A percentile compares a stretch with the other conserved stretches of the same genome.
phyloP scores from a whole-genome alignment of 2,888 invertebrate species.

The Hemithea aestivaria region DNA sequence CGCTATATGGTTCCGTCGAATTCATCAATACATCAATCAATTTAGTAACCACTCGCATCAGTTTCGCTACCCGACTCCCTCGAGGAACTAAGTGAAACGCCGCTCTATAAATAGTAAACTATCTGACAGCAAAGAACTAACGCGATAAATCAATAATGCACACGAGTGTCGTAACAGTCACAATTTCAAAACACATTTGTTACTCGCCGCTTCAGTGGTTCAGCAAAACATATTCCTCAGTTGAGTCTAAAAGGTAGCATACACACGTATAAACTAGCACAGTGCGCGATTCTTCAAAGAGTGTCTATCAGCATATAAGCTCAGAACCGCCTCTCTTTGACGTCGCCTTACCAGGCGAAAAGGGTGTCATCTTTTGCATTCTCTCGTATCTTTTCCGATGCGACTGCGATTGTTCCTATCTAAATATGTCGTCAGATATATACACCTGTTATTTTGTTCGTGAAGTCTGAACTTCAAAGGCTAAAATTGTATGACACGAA shows the following conservation, averaged over 20 bases:
- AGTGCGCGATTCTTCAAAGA: constrained; percentile 55
- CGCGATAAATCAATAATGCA: constrained; percentile 28
- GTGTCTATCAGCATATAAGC: constrained; percentile 55
- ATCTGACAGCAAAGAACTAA: constrained; percentile 27
- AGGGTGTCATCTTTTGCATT: constrained; percentile 54
- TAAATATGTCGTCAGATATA: constrained; percentile 39
- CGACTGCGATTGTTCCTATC: constrained; percentile 42
- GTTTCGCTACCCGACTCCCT: constrained; percentile 19
- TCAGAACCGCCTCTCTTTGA: constrained; percentile 52
- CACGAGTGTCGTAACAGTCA: constrained; percentile 22
- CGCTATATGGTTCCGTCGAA: constrained; percentile 19
- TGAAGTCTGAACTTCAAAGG: constrained; percentile 25
- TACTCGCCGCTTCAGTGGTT: constrained; percentile 24
- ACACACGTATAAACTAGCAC: constrained; percentile 39
- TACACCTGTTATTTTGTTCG: constrained; percentile 35
- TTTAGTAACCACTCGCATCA: constrained; percentile 22
- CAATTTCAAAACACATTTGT: constrained; percentile 27
- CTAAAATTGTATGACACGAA: constrained; percentile 17
- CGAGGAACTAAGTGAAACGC: constrained; percentile 23
- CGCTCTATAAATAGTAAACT: constrained; percentile 27
- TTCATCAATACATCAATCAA: constrained; percentile 25
- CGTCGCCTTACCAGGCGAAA: constrained; percentile 39
- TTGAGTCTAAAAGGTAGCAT: constrained; percentile 44
- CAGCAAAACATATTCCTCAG: constrained; percentile 40
- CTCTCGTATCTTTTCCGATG: constrained; percentile 36